A percentile compares a stretch with the other conserved stretches of the same genome.
These are phyloP conservation scores for Drosophila anceps DNA, from an alignment of 2,888 invertebrate genomes.

Conservation along the genomic window DNA sequence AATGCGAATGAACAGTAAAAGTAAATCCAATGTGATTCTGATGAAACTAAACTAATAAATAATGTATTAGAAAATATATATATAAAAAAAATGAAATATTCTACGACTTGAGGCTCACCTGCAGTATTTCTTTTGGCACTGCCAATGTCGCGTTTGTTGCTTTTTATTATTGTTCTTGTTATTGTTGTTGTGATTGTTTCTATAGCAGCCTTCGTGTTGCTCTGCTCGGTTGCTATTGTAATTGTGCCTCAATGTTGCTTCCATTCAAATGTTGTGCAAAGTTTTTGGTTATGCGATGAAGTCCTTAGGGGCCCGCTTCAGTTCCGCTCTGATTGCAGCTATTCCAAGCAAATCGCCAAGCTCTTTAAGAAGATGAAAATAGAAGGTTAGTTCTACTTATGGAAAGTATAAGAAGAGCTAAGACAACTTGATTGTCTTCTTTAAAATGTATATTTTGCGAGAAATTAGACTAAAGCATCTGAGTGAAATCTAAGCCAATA, in stretches of 20 bases:
- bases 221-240: conserved; percentile 40
- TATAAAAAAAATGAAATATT: too few relatives aligned
- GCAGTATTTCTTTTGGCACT: conserved; percentile 38
- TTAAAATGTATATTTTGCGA: background rate
- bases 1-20: background rate
- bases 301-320: background rate
- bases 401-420: background rate
- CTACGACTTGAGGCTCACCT: conserved; percentile 36
- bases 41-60: background rate
- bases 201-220: conserved; percentile 26
- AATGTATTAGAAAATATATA: background rate
- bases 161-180: conserved; percentile 24
- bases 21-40: too few relatives aligned
- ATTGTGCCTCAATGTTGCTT: conserved; percentile 72
- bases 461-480: background rate
- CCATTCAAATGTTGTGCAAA: conserved; percentile 78
- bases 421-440: background rate
- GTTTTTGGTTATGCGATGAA: conserved; percentile 21
- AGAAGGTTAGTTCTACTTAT: background rate
- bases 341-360: background rate
- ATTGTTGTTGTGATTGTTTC: conserved; percentile 18
- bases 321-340: background rate
- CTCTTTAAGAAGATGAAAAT: background rate
- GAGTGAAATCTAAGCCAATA: background rate
- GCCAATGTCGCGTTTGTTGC: conserved; percentile 45